A percentile compares a stretch with the other conserved stretches of the same genome.
phyloP scores from a whole-genome alignment of 2,797 vertebrate genomes.

The Lithobates pipiens region DNA sequence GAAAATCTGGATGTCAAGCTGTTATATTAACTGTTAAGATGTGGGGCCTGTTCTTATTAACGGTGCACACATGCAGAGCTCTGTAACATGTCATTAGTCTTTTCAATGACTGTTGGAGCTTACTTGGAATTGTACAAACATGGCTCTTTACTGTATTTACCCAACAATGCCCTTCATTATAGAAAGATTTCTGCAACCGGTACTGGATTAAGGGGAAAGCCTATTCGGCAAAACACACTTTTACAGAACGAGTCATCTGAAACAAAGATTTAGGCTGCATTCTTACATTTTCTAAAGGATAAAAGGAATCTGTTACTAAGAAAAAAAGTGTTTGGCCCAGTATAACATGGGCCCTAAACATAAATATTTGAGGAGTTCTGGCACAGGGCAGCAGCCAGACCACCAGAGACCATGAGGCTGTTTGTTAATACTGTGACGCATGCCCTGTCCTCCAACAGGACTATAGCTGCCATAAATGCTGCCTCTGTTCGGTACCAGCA shows the following conservation, averaged over 20 bases:
- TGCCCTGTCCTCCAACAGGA: no score
- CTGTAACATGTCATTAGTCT: neutral
- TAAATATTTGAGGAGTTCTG: no score
- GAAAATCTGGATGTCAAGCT: slow-evolving; percentile 41
- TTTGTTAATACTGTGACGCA: no score
- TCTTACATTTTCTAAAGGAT: neutral
- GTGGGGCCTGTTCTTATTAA: neutral
- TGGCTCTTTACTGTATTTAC: neutral
- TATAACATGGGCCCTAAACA: no score
- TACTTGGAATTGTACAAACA: neutral
- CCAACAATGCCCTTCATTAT: neutral
- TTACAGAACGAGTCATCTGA: neutral
- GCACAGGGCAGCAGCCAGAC: no score
- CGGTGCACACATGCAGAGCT: neutral
- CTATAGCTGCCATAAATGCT: no score
- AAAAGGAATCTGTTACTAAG: neutral
- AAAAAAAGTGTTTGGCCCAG: no score
- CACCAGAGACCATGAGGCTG: no score
- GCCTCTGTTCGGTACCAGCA: no score
- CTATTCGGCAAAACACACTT: neutral
- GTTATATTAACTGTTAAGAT: slow-evolving; percentile 16
- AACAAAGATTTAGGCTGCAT: neutral
- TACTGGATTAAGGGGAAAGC: neutral
- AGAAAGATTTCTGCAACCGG: neutral
- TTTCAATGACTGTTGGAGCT: neutral